A percentile compares a stretch with the other conserved stretches of the same genome.
Evolutionary conservation across 2,797 vertebrate genomes (phyloP).

Genomic region (Microchirus variegatus): DNA sequence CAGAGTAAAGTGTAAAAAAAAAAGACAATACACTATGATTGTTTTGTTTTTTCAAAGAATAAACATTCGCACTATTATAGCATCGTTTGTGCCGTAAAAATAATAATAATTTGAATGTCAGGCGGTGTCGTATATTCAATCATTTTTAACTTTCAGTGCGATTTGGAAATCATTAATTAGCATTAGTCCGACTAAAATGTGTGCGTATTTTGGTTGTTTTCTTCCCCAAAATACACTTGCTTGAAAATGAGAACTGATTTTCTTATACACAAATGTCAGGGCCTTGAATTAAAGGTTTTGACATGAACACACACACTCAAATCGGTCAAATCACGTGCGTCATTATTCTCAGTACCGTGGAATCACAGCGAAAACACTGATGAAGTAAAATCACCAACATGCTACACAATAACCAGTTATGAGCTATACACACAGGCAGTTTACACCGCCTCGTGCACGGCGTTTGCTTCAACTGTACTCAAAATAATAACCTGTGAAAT

Average conservation of each 20-base stretch:
- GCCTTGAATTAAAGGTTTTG: neutral
- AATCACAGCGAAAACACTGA: neutral
- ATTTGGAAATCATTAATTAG: neutral
- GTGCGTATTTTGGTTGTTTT: too few species aligned
- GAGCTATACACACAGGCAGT: conserved; percentile 34
- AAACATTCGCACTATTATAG: too few species aligned
- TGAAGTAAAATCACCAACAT: conserved; percentile 25
- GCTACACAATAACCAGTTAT: conserved; percentile 45
- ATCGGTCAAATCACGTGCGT: neutral
- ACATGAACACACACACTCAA: neutral
- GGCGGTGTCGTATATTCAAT: neutral
- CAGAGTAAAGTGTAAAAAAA: too few species aligned
- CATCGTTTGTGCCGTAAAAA: too few species aligned
- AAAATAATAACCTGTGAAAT: neutral
- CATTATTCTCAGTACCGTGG: neutral
- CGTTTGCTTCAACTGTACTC: conserved; percentile 13
- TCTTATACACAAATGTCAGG: neutral
- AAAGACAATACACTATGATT: neutral
- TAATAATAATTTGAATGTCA: neutral
- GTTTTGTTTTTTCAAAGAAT: neutral
- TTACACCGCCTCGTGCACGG: conserved; percentile 17
- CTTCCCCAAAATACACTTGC: too few species aligned
- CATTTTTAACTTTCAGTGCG: too few species aligned
- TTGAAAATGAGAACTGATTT: neutral
- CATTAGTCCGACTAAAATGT: too few species aligned